These are phyloP conservation scores for Diorhabda sublineata DNA, from an alignment of 1,140 invertebrate genomes.

Conservation along the genomic window DNA sequence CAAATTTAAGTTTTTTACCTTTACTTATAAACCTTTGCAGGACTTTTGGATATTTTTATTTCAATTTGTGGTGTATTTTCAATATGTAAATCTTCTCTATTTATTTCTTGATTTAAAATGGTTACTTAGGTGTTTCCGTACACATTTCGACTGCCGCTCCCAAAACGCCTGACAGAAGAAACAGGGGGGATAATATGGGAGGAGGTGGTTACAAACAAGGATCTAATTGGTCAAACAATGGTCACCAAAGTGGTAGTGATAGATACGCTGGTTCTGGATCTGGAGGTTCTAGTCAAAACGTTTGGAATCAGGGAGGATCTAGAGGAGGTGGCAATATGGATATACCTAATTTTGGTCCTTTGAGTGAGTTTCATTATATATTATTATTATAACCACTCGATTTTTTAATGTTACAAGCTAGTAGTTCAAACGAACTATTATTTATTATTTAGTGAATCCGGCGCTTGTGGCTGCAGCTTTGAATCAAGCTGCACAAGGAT, in stretches of 20 bases:
- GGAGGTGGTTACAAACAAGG: conserved; percentile 43
- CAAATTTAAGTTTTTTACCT: not conserved
- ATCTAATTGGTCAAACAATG: conserved; percentile 32
- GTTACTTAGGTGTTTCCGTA: conserved; percentile 70
- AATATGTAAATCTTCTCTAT: not conserved
- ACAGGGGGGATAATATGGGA: conserved; percentile 26
- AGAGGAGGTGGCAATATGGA: conserved; percentile 69
- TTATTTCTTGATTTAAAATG: not conserved
- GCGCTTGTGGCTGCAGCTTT: conserved; percentile 79
- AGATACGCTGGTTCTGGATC: conserved; percentile 47
- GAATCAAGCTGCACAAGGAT: conserved; percentile 65
- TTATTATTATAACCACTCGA: no score
- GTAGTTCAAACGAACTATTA: no score
- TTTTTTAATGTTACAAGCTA: no score
- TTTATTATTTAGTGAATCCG: conserved; percentile 66
- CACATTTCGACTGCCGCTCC: conserved; percentile 95
- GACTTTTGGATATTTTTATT: not conserved
- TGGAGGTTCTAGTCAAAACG: conserved; percentile 52
- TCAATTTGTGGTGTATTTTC: not conserved
- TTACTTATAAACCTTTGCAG: not conserved
- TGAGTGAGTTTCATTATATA: not conserved
- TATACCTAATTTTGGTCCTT: conserved; percentile 73
- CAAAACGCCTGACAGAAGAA: conserved; percentile 61
- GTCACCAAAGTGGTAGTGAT: conserved; percentile 30
- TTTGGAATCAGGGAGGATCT: conserved; percentile 55